Conservation (phyloP, 2,888 invertebrate species). For the Nomada fucata region DNA sequence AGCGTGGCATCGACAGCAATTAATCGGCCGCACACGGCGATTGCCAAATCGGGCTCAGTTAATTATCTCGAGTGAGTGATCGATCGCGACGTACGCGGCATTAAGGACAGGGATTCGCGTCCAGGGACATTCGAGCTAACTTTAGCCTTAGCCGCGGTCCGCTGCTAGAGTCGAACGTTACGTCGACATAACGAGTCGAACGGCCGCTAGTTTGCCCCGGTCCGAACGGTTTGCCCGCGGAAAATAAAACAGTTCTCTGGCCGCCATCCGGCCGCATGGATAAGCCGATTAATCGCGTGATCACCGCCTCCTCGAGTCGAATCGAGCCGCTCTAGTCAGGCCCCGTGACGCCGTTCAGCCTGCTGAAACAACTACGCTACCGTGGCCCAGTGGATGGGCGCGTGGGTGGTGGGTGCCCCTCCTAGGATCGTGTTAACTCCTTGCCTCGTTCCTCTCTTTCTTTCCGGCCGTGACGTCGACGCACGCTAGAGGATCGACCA, state of each 20-base stretch:
- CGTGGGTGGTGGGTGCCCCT: conserved; percentile 71
- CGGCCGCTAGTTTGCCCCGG: conserved; percentile 59
- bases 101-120: conserved; percentile 74
- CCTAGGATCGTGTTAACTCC: conserved; percentile 51
- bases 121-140: conserved; percentile 82
- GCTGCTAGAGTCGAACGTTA: conserved; percentile 64
- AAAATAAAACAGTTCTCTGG: conserved; percentile 79
- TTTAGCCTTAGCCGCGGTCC: conserved; percentile 80
- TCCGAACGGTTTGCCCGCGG: conserved; percentile 72
- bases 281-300: conserved; percentile 71
- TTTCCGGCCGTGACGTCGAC: conserved; percentile 12
- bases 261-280: conserved; percentile 76
- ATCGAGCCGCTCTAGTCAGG: neutral
- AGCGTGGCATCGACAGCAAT: conserved; percentile 19
- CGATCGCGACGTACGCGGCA: conserved; percentile 60
- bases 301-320: conserved; percentile 2
- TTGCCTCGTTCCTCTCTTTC: neutral
- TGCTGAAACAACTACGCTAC: conserved; percentile 8
- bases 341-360: conserved; percentile 26
- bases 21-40: conserved; percentile 9
- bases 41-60: conserved; percentile 47
- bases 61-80: conserved; percentile 60
- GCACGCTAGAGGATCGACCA: neutral
- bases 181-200: conserved; percentile 73
- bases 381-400: conserved; percentile 50